Conservation (phyloP, 2,888 invertebrate genomes). For the Pteria penguin region DNA sequence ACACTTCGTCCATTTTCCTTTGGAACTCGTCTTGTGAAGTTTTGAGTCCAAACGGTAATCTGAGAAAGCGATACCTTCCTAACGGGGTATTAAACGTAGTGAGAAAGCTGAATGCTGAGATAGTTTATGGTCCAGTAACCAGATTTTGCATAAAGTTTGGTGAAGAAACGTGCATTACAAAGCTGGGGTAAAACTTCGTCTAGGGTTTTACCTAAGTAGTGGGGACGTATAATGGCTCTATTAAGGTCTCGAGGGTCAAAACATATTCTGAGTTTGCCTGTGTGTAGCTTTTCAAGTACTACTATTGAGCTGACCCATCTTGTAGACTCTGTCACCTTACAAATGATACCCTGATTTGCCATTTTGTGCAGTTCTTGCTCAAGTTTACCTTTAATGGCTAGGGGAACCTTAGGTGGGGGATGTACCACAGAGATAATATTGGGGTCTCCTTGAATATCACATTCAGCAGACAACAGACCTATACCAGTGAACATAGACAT, state of each 20-base stretch:
- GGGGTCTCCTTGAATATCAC: too few relatives aligned
- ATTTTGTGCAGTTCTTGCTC: constrained; percentile 8
- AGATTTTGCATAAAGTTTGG: constrained; percentile 34
- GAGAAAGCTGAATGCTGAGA: constrained; percentile 27
- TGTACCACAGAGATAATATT: not conserved
- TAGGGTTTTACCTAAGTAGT: too few relatives aligned
- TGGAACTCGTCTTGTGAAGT: constrained; percentile 40
- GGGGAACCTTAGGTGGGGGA: not conserved
- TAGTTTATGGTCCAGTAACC: constrained; percentile 43
- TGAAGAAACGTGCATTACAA: constrained; percentile 46
- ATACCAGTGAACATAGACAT: not conserved
- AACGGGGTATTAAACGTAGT: constrained; percentile 49
- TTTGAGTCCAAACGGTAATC: constrained; percentile 46
- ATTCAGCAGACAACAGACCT: too few relatives aligned
- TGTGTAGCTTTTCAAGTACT: constrained; percentile 6
- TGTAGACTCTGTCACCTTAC: constrained; percentile 5
- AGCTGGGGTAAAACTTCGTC: too few relatives aligned
- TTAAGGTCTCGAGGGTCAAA: constrained; percentile 45
- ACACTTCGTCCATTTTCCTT: too few relatives aligned
- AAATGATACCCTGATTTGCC: constrained; percentile 1
- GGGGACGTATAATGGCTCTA: too few relatives aligned
- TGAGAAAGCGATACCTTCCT: constrained; percentile 45
- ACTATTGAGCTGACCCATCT: constrained; percentile 20
- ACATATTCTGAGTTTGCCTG: constrained; percentile 44
- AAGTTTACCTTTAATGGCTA: too few relatives aligned